Conservation (phyloP, 2,888 invertebrate genomes). For the Protophormia terraenovae region DNA sequence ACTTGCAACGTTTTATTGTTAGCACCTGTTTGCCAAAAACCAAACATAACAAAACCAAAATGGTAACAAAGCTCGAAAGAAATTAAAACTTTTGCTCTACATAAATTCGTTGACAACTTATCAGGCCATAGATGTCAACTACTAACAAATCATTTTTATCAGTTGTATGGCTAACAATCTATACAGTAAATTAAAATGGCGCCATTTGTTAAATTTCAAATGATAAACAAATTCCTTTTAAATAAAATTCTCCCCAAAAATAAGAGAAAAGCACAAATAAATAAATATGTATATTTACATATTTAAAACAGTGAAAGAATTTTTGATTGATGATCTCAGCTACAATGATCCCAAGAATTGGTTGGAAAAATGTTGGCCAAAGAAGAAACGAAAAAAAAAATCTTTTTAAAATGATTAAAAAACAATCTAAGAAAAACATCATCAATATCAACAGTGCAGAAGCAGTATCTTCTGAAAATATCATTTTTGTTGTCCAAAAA, state of each 20-base stretch:
- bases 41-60: background rate
- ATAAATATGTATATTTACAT: slow-evolving; percentile 17
- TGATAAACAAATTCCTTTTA: slow-evolving; percentile 41
- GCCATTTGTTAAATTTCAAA: slow-evolving; percentile 57
- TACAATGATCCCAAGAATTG: slow-evolving; percentile 40
- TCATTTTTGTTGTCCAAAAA: slow-evolving; percentile 8
- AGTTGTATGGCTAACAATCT: slow-evolving; percentile 37
- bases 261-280: background rate
- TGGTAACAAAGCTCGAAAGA: background rate
- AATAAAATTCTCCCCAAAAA: background rate
- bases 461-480: slow-evolving; percentile 50
- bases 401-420: slow-evolving; percentile 28
- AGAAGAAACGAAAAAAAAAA: slow-evolving; percentile 10
- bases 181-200: slow-evolving; percentile 64
- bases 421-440: slow-evolving; percentile 44
- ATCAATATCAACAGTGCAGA: slow-evolving; percentile 55
- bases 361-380: slow-evolving; percentile 9
- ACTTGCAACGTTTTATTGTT: background rate
- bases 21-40: slow-evolving; percentile 50
- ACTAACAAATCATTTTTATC: slow-evolving; percentile 66
- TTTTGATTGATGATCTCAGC: slow-evolving; percentile 66
- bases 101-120: slow-evolving; percentile 49
- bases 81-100: slow-evolving; percentile 13
- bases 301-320: slow-evolving; percentile 41
- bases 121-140: slow-evolving; percentile 48